Percentiles rank a stretch among this genome's conserved stretches.
phyloP scores from a whole-genome alignment of 2,888 invertebrate species.

The Pandemis corylana region DNA sequence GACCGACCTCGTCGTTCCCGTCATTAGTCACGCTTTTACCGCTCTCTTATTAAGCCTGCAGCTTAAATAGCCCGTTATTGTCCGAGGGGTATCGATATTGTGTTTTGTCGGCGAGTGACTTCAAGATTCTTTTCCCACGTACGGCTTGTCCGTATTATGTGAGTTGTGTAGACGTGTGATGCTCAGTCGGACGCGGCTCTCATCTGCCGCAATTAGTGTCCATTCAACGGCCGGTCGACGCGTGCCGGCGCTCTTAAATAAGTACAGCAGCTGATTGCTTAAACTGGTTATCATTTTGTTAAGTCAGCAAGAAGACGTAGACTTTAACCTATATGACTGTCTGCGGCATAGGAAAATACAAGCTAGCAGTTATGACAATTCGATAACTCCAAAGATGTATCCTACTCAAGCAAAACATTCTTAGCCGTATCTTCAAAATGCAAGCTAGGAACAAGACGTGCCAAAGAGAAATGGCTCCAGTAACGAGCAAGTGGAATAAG shows the following conservation, averaged over 20 bases:
- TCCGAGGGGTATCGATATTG: slow-evolving; percentile 53
- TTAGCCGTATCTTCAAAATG: background rate
- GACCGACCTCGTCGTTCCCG: slow-evolving; percentile 59
- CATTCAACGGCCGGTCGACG: slow-evolving; percentile 68
- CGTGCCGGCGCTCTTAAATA: slow-evolving; percentile 67
- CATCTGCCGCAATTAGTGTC: slow-evolving; percentile 72
- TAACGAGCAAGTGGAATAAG: slow-evolving; percentile 55
- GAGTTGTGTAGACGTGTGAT: slow-evolving; percentile 57
- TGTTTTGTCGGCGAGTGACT: slow-evolving; percentile 43
- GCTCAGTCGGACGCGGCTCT: slow-evolving; percentile 60
- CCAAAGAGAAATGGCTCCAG: slow-evolving; percentile 50
- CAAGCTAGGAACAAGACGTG: slow-evolving; percentile 38
- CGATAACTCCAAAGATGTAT: background rate
- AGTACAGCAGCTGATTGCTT: slow-evolving; percentile 57
- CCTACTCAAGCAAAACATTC: background rate
- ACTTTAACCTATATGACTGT: slow-evolving; percentile 11
- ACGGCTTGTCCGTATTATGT: slow-evolving; percentile 58
- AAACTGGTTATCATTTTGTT: slow-evolving; percentile 48
- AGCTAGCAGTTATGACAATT: background rate
- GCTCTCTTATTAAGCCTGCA: slow-evolving; percentile 46
- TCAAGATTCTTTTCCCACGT: slow-evolving; percentile 67
- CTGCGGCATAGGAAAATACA: background rate
- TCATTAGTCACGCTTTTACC: slow-evolving; percentile 67
- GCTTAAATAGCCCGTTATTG: slow-evolving; percentile 57
- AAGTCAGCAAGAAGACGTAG: slow-evolving; percentile 37